Evolutionary conservation across 2,888 invertebrate species (phyloP), one percentile per base, ranked within the genome.

Genomic region (Timema podura): DNA sequence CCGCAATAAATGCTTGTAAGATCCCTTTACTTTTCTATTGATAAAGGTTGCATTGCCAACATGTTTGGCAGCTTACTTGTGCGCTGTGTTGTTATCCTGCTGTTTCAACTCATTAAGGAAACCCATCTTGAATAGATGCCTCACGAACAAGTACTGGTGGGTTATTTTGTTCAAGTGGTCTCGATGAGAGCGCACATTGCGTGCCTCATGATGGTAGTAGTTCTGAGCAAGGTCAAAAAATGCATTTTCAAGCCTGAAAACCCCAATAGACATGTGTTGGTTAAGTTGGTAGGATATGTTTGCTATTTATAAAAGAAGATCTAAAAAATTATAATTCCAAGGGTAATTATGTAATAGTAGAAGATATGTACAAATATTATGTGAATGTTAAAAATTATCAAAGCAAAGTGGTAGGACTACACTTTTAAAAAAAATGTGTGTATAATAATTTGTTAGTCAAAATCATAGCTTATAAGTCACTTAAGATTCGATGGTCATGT

Each of bases 121-220:
- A 0, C 93, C 99, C 80, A 98, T 89, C 83, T 99, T 99, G 80
- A 97, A 98, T 79, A 97, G 95, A 83, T 98, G 98, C 48, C 99
- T 84, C 46, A 98, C 95, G 84, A 93, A 93, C 68, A 99, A 85
- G 77, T 93, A 91, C 80, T 93, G 94, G 82, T 98, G 97, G 30
- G 91, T 91, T 11, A 91, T 92, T 82, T 94, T 94, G 76, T 95
- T 95, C 49, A 97, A 86, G 78, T 94, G 92, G 79, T 97, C 96
- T 76, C 91, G 87, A 80, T 97, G 97, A 64, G 90, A 88, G 79
- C 96, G 95, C 54, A 96, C 89, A 74, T 89, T 89, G 77, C 93
- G 91, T 45, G 92, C 89, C 83, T 95, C 93, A 74, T 91, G 90
- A 75, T 94, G 92, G 80, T 98, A 99, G 82, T 96, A 98, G 74